Evolutionary conservation across 2,113 vertebrate species (phyloP), one percentile per base, ranked within the genome.

Genomic region (Hemicordylus capensis): DNA sequence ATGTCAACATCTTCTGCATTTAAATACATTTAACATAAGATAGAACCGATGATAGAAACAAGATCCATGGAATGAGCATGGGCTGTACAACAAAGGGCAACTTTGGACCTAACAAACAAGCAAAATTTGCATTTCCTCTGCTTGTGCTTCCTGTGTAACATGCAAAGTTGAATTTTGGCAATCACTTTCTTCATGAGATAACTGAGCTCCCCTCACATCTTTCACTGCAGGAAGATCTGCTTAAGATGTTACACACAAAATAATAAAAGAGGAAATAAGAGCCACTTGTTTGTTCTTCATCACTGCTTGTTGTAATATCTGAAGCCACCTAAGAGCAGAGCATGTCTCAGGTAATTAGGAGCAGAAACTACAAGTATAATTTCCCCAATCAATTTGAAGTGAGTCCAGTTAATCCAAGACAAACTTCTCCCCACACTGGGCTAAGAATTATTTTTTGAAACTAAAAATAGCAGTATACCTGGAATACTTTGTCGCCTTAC

Each of bases 401-500:
- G 12, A 63, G 67, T 9, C 28, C 64, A 64, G n/a, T 76, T 34
- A 44, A 76, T 12, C 56, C 37, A 84, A 39, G 46, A 67, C 22
- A 28, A 8, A 56, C 24, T 59, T 31, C 56, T 51, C 19, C 22
- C 24, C 58, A 67, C 34, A 66, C 11, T 74, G 19, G 73, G 66
- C 74, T 63, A 67, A 76, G 14, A 3, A 74, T 87, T 87, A 87
- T 88, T 74, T 14, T 54, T 54, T 87, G 89, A 91, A 90, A 93
- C 80, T 31, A 37, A 93, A 61, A 59, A 86, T 79, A 90, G 92
- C 83, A 89, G 67, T 93, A 93, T 97, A 99, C 98, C 98, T 97
- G 98, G 98, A 91, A 99, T 99, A 95, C 98, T 99, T 96, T 99
- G 98, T 96, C 98, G 98, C 96, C 98, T 97, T 97, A 99, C 97